These are phyloP conservation scores for Epicampocera succincta DNA, from an alignment of 2,888 invertebrate species.

Conservation along the genomic window DNA sequence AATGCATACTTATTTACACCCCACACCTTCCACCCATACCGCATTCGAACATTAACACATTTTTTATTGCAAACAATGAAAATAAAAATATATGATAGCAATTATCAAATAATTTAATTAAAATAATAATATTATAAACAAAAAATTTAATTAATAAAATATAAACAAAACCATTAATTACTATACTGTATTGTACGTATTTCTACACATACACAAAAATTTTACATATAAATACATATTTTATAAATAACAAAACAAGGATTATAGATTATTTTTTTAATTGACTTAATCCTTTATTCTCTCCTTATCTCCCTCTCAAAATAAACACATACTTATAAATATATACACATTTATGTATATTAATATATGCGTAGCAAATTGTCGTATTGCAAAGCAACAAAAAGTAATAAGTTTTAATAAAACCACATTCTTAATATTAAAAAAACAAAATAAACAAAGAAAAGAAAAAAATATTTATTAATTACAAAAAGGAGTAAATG, in stretches of 20 bases:
- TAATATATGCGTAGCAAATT: conserved; percentile 56
- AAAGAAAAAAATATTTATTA: conserved; percentile 60
- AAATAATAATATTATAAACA: conserved; percentile 69
- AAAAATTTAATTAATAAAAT: conserved; percentile 62
- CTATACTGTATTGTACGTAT: conserved; percentile 64
- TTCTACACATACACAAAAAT: conserved; percentile 56
- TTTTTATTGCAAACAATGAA: conserved; percentile 60
- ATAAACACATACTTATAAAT: conserved; percentile 57
- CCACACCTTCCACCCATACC: neutral
- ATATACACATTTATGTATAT: conserved; percentile 50
- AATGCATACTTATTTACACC: conserved; percentile 40
- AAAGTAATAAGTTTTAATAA: conserved; percentile 56
- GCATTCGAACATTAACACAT: conserved; percentile 39
- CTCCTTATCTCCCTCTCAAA: conserved; percentile 38
- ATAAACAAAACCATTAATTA: conserved; percentile 57
- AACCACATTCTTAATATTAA: conserved; percentile 61
- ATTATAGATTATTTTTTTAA: conserved; percentile 46
- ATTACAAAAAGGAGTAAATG: conserved; percentile 61
- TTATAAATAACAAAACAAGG: conserved; percentile 52
- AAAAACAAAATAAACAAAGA: conserved; percentile 10
- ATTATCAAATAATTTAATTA: conserved; percentile 67
- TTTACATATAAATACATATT: conserved; percentile 46
- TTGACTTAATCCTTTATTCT: conserved; percentile 46
- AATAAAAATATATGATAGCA: conserved; percentile 46
- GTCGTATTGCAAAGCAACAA: conserved; percentile 63